Conservation (phyloP, 64 coral and sea anemone genomes). For the Trachythela sp. region DNA sequence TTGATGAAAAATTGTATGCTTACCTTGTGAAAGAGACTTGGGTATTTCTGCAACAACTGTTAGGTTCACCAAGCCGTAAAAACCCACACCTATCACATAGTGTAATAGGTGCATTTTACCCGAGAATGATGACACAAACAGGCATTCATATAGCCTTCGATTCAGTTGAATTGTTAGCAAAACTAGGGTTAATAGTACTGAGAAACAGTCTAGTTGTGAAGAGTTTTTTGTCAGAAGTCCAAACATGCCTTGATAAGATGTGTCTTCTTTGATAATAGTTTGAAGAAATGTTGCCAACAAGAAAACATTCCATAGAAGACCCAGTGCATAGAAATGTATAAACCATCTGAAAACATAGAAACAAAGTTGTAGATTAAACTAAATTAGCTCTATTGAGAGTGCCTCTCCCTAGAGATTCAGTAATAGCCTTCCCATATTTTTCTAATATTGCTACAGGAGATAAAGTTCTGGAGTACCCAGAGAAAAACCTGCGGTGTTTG, state of each 20-base stretch:
- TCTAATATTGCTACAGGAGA: too few species aligned
- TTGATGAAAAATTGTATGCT: not conserved
- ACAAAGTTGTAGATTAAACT: not conserved
- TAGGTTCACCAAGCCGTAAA: conserved; percentile 64
- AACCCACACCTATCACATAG: conserved; percentile 64
- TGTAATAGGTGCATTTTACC: conserved; percentile 80
- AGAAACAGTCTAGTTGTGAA: conserved; percentile 39
- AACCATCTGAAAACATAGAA: conserved; percentile 75
- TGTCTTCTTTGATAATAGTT: not conserved
- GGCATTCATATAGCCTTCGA: conserved; percentile 71
- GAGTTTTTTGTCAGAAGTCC: not conserved
- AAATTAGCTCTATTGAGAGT: too few species aligned
- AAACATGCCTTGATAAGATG: not conserved
- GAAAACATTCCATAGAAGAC: conserved; percentile 53
- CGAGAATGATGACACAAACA: conserved; percentile 73
- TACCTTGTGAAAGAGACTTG: not conserved
- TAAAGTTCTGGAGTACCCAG: too few species aligned
- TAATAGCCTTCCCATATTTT: too few species aligned
- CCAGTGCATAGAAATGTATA: conserved; percentile 84
- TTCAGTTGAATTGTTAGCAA: conserved; percentile 70
- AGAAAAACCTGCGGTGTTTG: too few species aligned
- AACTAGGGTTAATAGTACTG: conserved; percentile 54
- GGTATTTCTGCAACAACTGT: conserved; percentile 55
- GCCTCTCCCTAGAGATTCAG: too few species aligned
- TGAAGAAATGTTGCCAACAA: conserved; percentile 52